These are phyloP conservation scores for Phylloscopus trochilus DNA, from an alignment of 2,113 vertebrate species.

Conservation along the genomic window DNA sequence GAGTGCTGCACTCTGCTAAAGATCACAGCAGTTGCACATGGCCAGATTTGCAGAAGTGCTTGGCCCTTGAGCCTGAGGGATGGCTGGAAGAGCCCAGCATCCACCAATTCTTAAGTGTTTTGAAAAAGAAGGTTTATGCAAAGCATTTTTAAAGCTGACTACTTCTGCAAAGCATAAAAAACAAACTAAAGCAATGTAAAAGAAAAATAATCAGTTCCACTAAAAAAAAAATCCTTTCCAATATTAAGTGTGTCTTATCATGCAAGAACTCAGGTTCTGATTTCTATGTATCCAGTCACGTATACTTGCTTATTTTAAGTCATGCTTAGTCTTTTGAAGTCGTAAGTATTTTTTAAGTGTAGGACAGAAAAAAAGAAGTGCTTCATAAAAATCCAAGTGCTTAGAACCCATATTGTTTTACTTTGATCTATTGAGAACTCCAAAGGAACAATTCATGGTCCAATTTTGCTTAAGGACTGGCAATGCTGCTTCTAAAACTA, in stretches of 20 bases:
- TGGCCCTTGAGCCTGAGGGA: not conserved
- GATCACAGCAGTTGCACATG: not conserved
- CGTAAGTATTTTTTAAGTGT: not conserved
- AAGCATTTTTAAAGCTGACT: not conserved
- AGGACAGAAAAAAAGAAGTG: not conserved
- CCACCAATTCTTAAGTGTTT: not conserved
- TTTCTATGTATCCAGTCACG: not conserved
- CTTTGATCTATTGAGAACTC: not conserved
- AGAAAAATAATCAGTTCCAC: not conserved
- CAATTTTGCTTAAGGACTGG: constrained; percentile 8
- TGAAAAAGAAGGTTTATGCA: not conserved
- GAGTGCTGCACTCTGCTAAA: not conserved
- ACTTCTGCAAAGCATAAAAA: not conserved
- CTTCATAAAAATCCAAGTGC: constrained; percentile 19
- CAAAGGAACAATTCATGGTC: constrained; percentile 32
- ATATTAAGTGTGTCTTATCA: not conserved
- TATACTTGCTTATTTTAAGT: not conserved
- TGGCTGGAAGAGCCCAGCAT: not conserved
- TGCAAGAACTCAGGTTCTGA: not conserved
- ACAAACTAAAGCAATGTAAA: not conserved
- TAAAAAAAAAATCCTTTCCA: not conserved
- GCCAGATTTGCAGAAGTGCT: not conserved
- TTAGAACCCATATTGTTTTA: not conserved
- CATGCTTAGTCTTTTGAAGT: not conserved
- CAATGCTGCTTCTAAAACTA: not conserved